Percentiles rank a stretch among this genome's conserved stretches.
Evolutionary conservation across 1,140 invertebrate genomes (phyloP).

Genomic region (Cydia amplana): DNA sequence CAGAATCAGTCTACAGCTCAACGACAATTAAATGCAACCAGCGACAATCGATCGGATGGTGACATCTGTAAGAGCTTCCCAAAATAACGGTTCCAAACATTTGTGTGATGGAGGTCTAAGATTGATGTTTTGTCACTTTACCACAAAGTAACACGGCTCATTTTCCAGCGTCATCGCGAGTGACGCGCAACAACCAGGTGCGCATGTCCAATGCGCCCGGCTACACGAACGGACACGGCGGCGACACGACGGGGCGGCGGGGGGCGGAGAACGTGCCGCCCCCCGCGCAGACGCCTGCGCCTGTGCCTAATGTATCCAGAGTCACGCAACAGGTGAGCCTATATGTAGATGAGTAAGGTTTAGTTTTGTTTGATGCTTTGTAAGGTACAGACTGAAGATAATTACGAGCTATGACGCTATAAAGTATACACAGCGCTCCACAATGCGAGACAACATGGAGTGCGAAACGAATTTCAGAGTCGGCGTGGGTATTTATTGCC

Average conservation of each 20-base stretch:
- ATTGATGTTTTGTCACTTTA: neutral
- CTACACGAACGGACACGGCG: conserved; percentile 75
- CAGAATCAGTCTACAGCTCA: neutral
- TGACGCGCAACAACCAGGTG: conserved; percentile 76
- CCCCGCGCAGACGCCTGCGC: conserved; percentile 47
- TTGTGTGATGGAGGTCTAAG: neutral
- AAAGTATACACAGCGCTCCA: too few relatives aligned
- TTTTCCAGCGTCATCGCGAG: conserved; percentile 64
- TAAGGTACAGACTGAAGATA: too few relatives aligned
- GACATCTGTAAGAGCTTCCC: neutral
- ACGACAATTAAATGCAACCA: neutral
- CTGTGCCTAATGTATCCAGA: conserved; percentile 58
- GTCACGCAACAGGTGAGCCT: conserved; percentile 71
- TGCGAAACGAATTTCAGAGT: too few relatives aligned
- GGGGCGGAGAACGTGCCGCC: conserved; percentile 75
- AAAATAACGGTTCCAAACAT: neutral
- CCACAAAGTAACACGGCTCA: neutral
- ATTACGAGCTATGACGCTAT: too few relatives aligned
- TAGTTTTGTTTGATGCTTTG: too few relatives aligned
- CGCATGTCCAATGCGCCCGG: conserved; percentile 70
- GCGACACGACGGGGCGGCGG: conserved; percentile 74
- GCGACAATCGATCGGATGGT: neutral
- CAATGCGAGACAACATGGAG: too few relatives aligned
- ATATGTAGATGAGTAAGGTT: neutral
- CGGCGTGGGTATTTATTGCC: too few relatives aligned